A percentile compares a stretch with the other conserved stretches of the same genome.
Evolutionary conservation across 2,888 invertebrate species (phyloP).

Genomic region (Cylloceria caligata): DNA sequence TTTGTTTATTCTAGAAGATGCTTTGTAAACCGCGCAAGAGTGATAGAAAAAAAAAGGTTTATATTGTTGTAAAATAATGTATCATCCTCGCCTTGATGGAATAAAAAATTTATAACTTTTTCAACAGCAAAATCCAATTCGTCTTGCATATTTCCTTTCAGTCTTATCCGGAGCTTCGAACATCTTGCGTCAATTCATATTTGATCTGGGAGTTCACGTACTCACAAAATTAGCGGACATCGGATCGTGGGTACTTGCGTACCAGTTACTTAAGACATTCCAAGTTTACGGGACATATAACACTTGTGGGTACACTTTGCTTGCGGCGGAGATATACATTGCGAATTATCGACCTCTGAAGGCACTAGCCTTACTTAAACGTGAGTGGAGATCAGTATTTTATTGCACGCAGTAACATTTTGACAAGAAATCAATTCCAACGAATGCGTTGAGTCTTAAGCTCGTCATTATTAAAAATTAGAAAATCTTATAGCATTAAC

Average conservation of each 20-base stretch:
- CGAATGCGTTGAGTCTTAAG: too few relatives aligned
- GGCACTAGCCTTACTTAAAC: slow-evolving; percentile 75
- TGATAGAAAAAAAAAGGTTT: slow-evolving; percentile 33
- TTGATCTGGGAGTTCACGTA: slow-evolving; percentile 71
- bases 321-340: slow-evolving; percentile 78
- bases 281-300: slow-evolving; percentile 68
- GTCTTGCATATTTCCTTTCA: slow-evolving; percentile 72
- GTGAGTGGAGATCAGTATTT: slow-evolving; percentile 73
- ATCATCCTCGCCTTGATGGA: slow-evolving; percentile 47
- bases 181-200: slow-evolving; percentile 68
- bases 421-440: background rate
- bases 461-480: background rate
- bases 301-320: slow-evolving; percentile 71
- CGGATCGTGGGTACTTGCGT: slow-evolving; percentile 76
- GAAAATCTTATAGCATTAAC: background rate
- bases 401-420: slow-evolving; percentile 1
- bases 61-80: slow-evolving; percentile 52
- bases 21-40: slow-evolving; percentile 10
- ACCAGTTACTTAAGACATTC: slow-evolving; percentile 72
- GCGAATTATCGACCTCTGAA: slow-evolving; percentile 76
- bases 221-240: slow-evolving; percentile 74
- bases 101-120: slow-evolving; percentile 53
- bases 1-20: slow-evolving; percentile 8
- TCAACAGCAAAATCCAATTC: slow-evolving; percentile 52
- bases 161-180: slow-evolving; percentile 71